Evolutionary conservation across 2,888 invertebrate species (phyloP).

Genomic region (Amphimallon solstitiale): DNA sequence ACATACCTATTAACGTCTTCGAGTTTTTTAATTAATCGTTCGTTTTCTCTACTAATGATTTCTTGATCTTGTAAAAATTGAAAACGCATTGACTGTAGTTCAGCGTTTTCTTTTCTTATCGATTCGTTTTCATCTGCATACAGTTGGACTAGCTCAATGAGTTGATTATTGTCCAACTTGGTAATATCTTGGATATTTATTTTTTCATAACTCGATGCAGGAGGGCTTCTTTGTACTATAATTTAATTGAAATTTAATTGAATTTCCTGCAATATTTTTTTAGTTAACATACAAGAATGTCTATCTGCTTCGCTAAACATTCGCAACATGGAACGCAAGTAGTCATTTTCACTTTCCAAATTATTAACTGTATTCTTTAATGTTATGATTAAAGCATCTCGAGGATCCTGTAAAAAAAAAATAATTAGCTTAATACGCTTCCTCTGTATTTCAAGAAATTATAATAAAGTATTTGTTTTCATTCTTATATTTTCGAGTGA

Average conservation of each 20-base stretch:
- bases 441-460: too few species aligned
- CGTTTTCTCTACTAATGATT: slow-evolving; percentile 89
- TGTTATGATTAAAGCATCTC: slow-evolving; percentile 90
- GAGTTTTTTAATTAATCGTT: slow-evolving; percentile 84
- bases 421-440: too few species aligned
- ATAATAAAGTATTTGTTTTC: too few species aligned
- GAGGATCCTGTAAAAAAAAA: slow-evolving; percentile 75
- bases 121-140: slow-evolving; percentile 87
- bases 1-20: slow-evolving; percentile 86
- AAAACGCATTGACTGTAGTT: slow-evolving; percentile 82
- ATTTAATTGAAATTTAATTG: background rate
- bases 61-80: slow-evolving; percentile 89
- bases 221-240: slow-evolving; percentile 56
- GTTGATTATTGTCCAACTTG: slow-evolving; percentile 79
- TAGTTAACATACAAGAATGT: background rate
- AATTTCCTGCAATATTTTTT: background rate
- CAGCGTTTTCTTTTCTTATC: slow-evolving; percentile 84
- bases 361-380: slow-evolving; percentile 88
- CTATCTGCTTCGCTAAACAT: slow-evolving; percentile 59
- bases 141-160: slow-evolving; percentile 84
- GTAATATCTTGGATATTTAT: slow-evolving; percentile 79
- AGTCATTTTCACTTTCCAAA: slow-evolving; percentile 88
- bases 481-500: too few species aligned
- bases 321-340: slow-evolving; percentile 76
- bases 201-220: slow-evolving; percentile 57